Conservation (phyloP, 2,888 invertebrate genomes). For the Adelognathus sp. region DNA sequence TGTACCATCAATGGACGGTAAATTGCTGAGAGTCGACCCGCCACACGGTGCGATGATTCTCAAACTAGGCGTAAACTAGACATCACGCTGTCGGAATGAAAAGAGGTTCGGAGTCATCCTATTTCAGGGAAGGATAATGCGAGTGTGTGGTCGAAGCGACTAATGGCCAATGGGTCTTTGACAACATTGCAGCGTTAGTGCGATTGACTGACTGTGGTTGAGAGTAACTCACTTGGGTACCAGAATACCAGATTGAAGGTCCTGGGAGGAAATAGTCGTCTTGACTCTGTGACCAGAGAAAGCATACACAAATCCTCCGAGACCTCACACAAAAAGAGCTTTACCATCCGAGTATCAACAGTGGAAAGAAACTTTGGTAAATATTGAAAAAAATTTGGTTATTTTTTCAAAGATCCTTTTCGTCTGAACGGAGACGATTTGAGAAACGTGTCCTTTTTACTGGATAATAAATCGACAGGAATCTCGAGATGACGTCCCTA, state of each 20-base stretch:
- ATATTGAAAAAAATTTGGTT: constrained; percentile 70
- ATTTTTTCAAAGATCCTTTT: constrained; percentile 68
- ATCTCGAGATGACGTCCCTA: constrained; percentile 29
- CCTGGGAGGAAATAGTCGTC: constrained; percentile 13
- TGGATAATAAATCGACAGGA: neutral
- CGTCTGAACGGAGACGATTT: constrained; percentile 65
- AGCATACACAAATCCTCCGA: constrained; percentile 7
- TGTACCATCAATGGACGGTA: constrained; percentile 64
- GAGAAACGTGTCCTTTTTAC: constrained; percentile 26
- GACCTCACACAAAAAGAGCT: neutral
- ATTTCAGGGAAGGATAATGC: constrained; percentile 9
- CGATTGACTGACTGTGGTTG: neutral
- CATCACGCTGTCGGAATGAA: constrained; percentile 54
- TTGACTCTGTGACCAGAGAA: constrained; percentile 29
- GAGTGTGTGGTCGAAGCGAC: constrained; percentile 6
- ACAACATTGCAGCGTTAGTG: neutral
- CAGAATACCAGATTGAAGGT: neutral
- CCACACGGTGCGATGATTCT: constrained; percentile 32
- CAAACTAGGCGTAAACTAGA: constrained; percentile 67
- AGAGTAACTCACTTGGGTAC: neutral
- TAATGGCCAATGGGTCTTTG: constrained; percentile 3
- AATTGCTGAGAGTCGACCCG: constrained; percentile 64
- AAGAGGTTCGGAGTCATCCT: constrained; percentile 13
- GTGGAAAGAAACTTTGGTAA: constrained; percentile 61
- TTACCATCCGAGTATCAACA: neutral